Percentiles rank a stretch among this genome's conserved stretches.
Conservation (phyloP, 2,797 vertebrate genomes). For the Epinephelus coioides region DNA sequence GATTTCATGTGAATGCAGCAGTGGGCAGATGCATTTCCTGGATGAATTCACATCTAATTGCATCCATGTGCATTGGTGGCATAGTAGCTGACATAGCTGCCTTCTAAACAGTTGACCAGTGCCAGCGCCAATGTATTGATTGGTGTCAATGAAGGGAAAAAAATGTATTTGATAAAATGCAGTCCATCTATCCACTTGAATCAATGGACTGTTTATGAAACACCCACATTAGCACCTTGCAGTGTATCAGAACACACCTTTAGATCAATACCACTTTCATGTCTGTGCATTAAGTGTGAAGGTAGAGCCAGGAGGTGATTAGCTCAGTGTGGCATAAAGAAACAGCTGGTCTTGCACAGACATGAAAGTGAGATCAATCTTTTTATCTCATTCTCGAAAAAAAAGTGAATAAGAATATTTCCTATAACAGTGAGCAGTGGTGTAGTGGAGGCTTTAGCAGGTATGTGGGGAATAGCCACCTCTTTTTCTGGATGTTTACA, state of each 20-base stretch:
- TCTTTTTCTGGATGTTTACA: too few species aligned
- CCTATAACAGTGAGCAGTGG: too few species aligned
- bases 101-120: neutral
- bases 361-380: neutral
- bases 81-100: neutral
- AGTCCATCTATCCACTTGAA: neutral
- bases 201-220: neutral
- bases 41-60: neutral
- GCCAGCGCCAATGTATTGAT: neutral
- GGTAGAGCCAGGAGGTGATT: neutral
- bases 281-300: neutral
- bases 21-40: neutral
- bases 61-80: neutral
- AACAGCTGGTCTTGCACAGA: neutral
- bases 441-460: too few species aligned
- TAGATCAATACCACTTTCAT: neutral
- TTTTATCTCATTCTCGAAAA: neutral
- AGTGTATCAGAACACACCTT: neutral
- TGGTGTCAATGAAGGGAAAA: neutral
- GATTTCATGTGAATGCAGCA: too few species aligned
- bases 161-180: neutral
- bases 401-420: neutral
- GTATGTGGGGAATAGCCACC: too few species aligned
- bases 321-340: neutral
- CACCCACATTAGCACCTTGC: neutral